Base-by-base conservation (phyloP, 2,113 vertebrate species). In the Diphyllodes magnificus region DNA sequence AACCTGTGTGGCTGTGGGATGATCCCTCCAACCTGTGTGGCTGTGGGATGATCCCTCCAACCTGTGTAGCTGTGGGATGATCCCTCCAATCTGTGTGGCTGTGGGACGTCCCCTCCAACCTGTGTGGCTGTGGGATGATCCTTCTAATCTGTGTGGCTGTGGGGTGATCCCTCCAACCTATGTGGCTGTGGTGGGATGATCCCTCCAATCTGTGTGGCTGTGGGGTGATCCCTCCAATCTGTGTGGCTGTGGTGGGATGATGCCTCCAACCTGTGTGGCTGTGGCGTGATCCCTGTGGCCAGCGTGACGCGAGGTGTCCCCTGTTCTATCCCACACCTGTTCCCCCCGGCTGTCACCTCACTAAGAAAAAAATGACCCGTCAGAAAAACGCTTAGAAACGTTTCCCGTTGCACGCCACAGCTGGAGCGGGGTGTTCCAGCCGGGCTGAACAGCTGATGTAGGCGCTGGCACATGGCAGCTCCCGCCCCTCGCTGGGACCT, bases 361-460 rank as follows among this genome's bases (percentile, higher is more conserved):
- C 19, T 22, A 12, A 20, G n/a, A 6, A 50, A 37, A 15, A 7
- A 56, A 50, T 0, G 44, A 40, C 37, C 24, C 15, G 14, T 2
- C 88, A 59, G 18, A 10, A 63, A 70, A 79, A 23, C 4, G 31
- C 44, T 73, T 72, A 23, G 40, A 57, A 75, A 33, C 7, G 15
- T 3, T 76, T 45, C 49, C 6, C 25, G 7, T 3, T 1, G n/a
- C 31, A 25, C 6, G 12, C 21, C 54, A 3, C 49, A 20, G 19
- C 13, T 1, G 28, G 8, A 64, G 27, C 8, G 37, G 13, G 16
- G 13, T 0, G 37, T 0, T 20, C 23, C 10, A 4, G 16, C 37
- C 37, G 22, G 11, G 19, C 23, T 0, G 33, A 10, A 11, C 28
- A 16, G 39, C 80, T 5, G 31, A 47, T 8, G 13, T 7, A 18